Conservation (phyloP, 1,140 invertebrate genomes). For the Drosophila sulfurigaster region DNA sequence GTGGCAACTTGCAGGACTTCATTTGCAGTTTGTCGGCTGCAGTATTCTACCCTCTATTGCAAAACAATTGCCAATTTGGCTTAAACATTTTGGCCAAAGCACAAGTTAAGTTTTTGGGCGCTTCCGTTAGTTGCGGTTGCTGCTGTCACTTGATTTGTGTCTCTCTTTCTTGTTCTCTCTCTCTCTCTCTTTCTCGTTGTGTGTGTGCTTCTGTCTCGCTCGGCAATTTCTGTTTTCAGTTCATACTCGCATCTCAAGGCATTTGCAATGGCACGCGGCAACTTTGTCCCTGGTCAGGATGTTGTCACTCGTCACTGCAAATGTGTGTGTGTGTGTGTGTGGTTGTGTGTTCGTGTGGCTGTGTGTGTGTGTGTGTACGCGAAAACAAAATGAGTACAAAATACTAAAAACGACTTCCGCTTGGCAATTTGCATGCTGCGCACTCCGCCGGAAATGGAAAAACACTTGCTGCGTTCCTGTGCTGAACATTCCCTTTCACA, state of each 20-base stretch:
- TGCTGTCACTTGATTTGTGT: constrained; percentile 71
- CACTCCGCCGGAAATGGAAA: constrained; percentile 74
- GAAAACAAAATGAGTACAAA: constrained; percentile 80
- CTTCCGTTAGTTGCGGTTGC: constrained; percentile 66
- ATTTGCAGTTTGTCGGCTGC: constrained; percentile 29
- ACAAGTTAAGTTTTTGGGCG: constrained; percentile 74
- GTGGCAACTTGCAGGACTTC: constrained; percentile 13
- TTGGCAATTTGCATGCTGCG: constrained; percentile 77
- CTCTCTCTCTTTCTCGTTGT: constrained; percentile 23
- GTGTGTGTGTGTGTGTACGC: constrained; percentile 54
- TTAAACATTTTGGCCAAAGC: constrained; percentile 69
- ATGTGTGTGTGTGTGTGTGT: constrained; percentile 46
- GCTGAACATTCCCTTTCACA: neutral
- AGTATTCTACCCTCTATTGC: constrained; percentile 14
- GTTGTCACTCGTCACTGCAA: constrained; percentile 57
- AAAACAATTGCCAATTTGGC: constrained; percentile 77
- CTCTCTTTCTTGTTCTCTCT: constrained; percentile 8
- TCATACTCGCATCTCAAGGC: constrained; percentile 68
- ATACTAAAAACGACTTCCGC: constrained; percentile 78
- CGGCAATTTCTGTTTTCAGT: constrained; percentile 51
- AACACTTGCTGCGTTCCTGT: constrained; percentile 63
- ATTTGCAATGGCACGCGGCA: constrained; percentile 65
- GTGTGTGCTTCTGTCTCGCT: constrained; percentile 1
- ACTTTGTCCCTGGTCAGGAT: constrained; percentile 75
- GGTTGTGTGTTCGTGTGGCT: constrained; percentile 45